These are phyloP conservation scores for Papilio demoleus DNA, from an alignment of 2,888 invertebrate species.

Conservation along the genomic window DNA sequence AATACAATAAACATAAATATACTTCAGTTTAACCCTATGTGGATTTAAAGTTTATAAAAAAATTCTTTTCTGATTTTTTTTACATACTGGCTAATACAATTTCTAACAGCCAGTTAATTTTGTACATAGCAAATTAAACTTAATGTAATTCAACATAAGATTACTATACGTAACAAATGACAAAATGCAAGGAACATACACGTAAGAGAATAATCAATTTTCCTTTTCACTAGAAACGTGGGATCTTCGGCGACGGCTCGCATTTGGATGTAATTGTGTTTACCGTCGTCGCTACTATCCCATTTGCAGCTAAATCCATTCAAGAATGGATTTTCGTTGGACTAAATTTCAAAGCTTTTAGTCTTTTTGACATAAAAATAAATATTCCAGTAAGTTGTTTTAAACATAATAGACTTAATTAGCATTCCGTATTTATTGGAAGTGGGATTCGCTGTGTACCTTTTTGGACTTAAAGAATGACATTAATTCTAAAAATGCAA, in stretches of 20 bases:
- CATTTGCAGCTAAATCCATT: slow-evolving; percentile 21
- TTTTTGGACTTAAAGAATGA: too few relatives aligned
- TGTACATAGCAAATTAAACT: too few relatives aligned
- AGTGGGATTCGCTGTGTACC: too few relatives aligned
- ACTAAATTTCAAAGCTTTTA: slow-evolving; percentile 12
- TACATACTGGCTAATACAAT: too few relatives aligned
- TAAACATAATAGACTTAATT: too few relatives aligned
- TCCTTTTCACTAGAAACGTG: slow-evolving; percentile 1
- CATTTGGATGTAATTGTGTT: slow-evolving; percentile 23
- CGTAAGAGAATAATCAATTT: neutral
- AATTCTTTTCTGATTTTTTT: too few relatives aligned
- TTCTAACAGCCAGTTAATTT: too few relatives aligned
- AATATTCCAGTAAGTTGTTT: neutral
- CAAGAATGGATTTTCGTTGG: slow-evolving; percentile 11
- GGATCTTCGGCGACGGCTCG: slow-evolving; percentile 1
- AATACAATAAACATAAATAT: neutral
- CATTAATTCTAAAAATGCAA: too few relatives aligned
- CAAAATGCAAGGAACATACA: neutral
- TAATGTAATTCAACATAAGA: neutral
- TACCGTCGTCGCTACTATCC: neutral
- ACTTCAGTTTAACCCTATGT: too few relatives aligned
- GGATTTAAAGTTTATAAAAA: too few relatives aligned
- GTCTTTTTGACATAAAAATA: slow-evolving; percentile 1
- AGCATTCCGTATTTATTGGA: too few relatives aligned
- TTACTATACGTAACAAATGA: neutral